Evolutionary conservation across 2,113 vertebrate species (phyloP), one percentile per base, ranked within the genome.

Genomic region (Chrysemys picta): DNA sequence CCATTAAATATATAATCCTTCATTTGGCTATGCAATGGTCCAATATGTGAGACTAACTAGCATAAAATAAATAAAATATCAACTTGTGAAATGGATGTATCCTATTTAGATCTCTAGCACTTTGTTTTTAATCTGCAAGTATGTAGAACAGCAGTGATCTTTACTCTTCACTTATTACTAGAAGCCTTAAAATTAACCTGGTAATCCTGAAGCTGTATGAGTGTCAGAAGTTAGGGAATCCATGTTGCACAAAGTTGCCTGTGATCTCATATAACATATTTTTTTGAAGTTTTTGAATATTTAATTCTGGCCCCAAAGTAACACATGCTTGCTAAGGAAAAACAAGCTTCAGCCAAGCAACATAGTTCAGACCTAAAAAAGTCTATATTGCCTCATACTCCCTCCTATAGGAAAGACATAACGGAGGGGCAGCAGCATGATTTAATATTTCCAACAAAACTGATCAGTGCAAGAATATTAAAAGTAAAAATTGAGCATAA

Each of bases 381-480:
- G 47, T 2, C 35, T 47, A 24, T 79, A 90, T 72, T 35, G 52
- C 45, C 52, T 90, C 82, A 27, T 91, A 88, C 88, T 91, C 47
- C 31, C 42, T 81, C 80, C 59, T 50, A 27, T 0, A 72, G 3
- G 62, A 72, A 91, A 91, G 53, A 85, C 82, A 57, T 0, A 93
- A 80, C 89, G 85, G 85, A 94, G 89, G 82, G 93, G 49, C 80
- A 93, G 88, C 62, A 89, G 88, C 89, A 85, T 79, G 85, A 94
- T 86, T 47, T 95, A 80, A 88, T 90, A 79, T 13, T 89, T 42
- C 69, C 10, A 24, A 80, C 0, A 2, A 92, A 62, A 96, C 9
- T 27, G 88, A 96, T 62, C 3, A 4, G 75, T 81, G 94, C 45
- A 82, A 59, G 93, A 88, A 85, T 52, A 85, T 50, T 59, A 93